Evolutionary conservation across 2,797 vertebrate species (phyloP), one percentile per base, ranked within the genome.

Genomic region (Bradypodion pumilum): DNA sequence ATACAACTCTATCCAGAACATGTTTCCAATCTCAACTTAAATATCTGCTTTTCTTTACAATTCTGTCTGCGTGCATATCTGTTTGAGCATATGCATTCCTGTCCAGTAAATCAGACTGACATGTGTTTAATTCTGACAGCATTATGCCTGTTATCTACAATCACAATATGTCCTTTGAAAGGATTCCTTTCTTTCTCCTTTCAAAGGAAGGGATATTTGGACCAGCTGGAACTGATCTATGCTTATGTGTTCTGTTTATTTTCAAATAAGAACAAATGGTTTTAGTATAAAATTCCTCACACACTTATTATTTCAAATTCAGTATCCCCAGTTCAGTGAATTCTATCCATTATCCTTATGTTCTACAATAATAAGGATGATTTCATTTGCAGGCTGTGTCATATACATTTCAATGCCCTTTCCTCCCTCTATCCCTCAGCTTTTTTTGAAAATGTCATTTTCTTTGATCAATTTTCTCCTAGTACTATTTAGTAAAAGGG

Each of bases 371-470:
- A 89, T 89, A 85, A 85, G 59, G 46, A 15, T 0, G 1, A 74
- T 88, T 88, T 87, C 68, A 79, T 89, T 76, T 83, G 25, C 78
- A 7, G 78, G 2, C 44, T 60, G 4, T 75, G 46, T 75, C 82
- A 29, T 62, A 29, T 83, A 74, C 81, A 5, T 32, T 81, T 86
- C 12, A 75, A 83, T 82, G 86, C 0, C 29, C 65, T 85, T 86
- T 88, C 85, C 78, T 66, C 79, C n/a, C 74, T 86, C n/a, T n/a
- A n/a, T n/a, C 9, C 37, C 85, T 89, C 81, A 66, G 32, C 76
- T 42, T 37, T 4, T 4, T 62, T 46, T 62, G 7, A 40, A 76
- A 60, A 37, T 49, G n/a, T 40, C 19, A 35, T 32, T 16, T 68
- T 32, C 32, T 68, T 68, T 12, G 29, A 13, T 68, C 19, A 68